Conservation (phyloP, 2,888 invertebrate species). For the Diarsia brunnea region DNA sequence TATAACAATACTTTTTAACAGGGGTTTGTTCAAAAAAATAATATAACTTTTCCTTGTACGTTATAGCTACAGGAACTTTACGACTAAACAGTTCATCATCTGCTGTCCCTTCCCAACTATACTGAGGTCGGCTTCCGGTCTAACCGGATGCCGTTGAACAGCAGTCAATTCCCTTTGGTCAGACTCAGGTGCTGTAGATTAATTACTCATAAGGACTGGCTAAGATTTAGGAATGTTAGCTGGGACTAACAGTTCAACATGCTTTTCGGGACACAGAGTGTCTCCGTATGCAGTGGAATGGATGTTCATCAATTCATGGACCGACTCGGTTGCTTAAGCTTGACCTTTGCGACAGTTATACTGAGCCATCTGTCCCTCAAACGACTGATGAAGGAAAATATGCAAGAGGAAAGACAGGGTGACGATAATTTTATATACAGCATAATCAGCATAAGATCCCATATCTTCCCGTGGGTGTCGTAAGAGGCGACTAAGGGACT, state of each 20-base stretch:
- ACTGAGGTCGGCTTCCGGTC: background rate
- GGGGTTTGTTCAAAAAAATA: slow-evolving; percentile 11
- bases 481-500: no score
- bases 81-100: background rate
- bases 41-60: background rate
- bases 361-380: background rate
- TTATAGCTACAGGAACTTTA: background rate
- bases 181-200: background rate
- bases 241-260: background rate
- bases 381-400: background rate
- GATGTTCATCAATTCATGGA: background rate
- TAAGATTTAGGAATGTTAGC: background rate
- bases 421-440: background rate
- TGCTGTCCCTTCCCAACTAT: background rate
- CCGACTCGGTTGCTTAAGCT: background rate
- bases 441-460: no score
- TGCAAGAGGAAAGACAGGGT: background rate
- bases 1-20: background rate
- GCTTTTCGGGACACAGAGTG: background rate
- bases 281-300: background rate
- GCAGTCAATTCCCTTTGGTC: background rate
- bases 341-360: background rate
- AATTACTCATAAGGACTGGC: background rate
- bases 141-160: background rate
- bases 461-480: no score